Evolutionary conservation across 1,140 invertebrate species (phyloP).

Genomic region (Drosophila rhopaloa): DNA sequence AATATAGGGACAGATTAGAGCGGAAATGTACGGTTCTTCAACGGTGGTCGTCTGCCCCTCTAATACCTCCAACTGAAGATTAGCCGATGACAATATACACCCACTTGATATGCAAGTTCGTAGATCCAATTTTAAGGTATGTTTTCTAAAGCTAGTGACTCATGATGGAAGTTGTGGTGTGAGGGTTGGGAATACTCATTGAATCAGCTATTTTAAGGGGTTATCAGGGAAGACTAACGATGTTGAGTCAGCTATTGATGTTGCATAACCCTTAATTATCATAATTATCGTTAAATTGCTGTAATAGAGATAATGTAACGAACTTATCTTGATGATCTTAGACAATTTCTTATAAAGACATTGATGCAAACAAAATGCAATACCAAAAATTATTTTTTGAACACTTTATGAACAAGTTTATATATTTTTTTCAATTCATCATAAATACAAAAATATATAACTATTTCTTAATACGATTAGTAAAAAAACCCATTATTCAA

Average conservation of each 20-base stretch:
- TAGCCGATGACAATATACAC: slow-evolving; percentile 3
- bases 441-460: too few species aligned
- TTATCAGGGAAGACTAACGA: slow-evolving; percentile 4
- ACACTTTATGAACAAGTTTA: too few species aligned
- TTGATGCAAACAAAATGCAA: too few species aligned
- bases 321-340: not conserved
- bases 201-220: slow-evolving; percentile 13
- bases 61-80: slow-evolving; percentile 1
- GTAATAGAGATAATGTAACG: slow-evolving; percentile 4
- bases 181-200: slow-evolving; percentile 2
- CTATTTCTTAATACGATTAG: too few species aligned
- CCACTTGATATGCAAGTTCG: slow-evolving; percentile 25
- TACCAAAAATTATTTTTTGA: too few species aligned
- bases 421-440: too few species aligned
- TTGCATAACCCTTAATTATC: slow-evolving; percentile 9
- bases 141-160: slow-evolving; percentile 8
- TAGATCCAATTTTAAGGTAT: slow-evolving; percentile 12
- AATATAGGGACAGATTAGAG: slow-evolving; percentile 37
- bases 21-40: slow-evolving; percentile 49
- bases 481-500: too few species aligned
- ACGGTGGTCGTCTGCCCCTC: slow-evolving; percentile 20
- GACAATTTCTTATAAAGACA: not conserved
- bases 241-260: slow-evolving; percentile 18
- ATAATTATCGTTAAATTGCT: slow-evolving; percentile 18
- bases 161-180: slow-evolving; percentile 4